Percentiles rank a stretch among this genome's conserved stretches.
Conservation (phyloP, 2,797 vertebrate species). For the Chelonia mydas region DNA sequence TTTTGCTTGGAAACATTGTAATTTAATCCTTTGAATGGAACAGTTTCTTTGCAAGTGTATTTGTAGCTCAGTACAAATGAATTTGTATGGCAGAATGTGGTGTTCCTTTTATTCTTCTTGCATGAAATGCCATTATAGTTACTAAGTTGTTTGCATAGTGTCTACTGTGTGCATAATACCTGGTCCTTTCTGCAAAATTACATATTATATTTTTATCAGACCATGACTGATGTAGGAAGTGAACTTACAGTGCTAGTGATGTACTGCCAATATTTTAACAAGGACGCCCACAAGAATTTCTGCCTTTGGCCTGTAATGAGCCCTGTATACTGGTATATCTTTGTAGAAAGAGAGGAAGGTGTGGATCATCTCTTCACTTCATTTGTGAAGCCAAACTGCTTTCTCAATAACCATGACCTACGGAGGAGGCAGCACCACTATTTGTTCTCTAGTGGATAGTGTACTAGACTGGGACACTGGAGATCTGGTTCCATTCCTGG, state of each 20-base stretch:
- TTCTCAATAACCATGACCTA: not conserved
- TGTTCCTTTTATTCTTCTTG: not conserved
- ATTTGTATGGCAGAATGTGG: not conserved
- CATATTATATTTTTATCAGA: not conserved
- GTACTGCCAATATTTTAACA: conserved; percentile 18
- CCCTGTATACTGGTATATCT: not conserved
- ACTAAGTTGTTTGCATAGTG: not conserved
- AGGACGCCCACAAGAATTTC: conserved; percentile 44
- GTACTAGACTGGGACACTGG: not conserved
- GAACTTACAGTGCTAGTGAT: not conserved
- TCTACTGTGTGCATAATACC: not conserved
- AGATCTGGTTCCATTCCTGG: not conserved
- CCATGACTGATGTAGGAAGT: not conserved
- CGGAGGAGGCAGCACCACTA: not conserved
- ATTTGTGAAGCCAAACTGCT: not conserved
- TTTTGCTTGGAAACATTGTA: not conserved
- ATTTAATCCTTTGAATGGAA: not conserved
- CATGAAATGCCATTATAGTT: not conserved
- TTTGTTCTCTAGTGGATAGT: not conserved
- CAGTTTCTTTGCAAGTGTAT: not conserved
- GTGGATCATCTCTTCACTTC: not conserved
- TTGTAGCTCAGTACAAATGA: not conserved
- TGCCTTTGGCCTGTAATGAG: not conserved
- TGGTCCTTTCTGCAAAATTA: not conserved
- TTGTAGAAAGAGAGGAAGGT: not conserved